Conservation (phyloP, 2,113 vertebrate genomes). For the Echinops telfairi region DNA sequence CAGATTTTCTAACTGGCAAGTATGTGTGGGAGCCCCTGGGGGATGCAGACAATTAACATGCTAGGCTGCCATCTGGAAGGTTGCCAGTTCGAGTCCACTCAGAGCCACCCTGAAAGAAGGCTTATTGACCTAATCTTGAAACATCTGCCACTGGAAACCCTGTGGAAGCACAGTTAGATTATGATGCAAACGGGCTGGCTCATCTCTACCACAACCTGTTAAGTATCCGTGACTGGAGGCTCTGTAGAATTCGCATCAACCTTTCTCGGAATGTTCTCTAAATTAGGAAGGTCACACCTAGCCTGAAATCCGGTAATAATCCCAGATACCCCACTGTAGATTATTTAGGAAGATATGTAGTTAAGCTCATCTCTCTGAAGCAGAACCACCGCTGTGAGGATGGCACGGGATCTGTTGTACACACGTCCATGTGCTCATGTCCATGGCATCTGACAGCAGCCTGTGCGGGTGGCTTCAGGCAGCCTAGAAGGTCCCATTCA, state of each 20-base stretch:
- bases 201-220: background rate
- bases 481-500: slow-evolving; percentile 25
- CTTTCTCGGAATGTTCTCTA: slow-evolving; percentile 25
- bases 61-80: background rate
- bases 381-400: no score
- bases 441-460: no score
- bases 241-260: background rate
- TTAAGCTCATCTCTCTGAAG: no score
- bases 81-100: background rate
- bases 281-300: background rate
- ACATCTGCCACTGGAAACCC: background rate
- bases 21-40: background rate
- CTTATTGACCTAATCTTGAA: background rate
- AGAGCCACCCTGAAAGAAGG: background rate
- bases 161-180: background rate
- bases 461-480: background rate
- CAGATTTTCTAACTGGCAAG: background rate
- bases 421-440: no score
- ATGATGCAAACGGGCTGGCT: background rate
- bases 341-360: no score
- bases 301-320: background rate
- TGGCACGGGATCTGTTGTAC: no score
- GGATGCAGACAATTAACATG: background rate
- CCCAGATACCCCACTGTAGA: background rate
- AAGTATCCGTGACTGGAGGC: background rate